Base-by-base conservation (phyloP, 2,113 vertebrate genomes). In the Raja brachyura region DNA sequence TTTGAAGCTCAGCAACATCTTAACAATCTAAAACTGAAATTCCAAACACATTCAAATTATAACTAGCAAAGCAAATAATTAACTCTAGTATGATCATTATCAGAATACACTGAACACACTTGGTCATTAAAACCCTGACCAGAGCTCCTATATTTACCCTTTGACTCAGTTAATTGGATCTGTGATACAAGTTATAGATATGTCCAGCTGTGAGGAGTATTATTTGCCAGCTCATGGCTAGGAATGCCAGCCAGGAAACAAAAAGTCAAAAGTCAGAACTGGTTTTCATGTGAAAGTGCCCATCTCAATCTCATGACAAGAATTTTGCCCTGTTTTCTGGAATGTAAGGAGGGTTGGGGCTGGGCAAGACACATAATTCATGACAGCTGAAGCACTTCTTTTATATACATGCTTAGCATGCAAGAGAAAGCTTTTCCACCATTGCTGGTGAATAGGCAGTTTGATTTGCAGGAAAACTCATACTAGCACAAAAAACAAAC, bases 341-440 rank as follows among this genome's bases (percentile, higher is more conserved):
- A 92, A 92, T 92, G 68, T 92, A 88, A 88, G 68, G 31, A 92
- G 63, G 3, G 88, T 90, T 13, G 31, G 31, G 63, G 90, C 5
- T 3, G 20, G 18, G 54, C 1, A 20, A 22, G 73, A 93, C 28
- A 59, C 5, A 68, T n/a, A 93, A 85, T 88, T 81, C 54, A n/a
- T 54, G 63, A 93, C 78, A 48, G 78, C 79, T 13, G 20, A 83
- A 93, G 78, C 79, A 93, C 81, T 93, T 66, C 28, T 48, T 79
- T 68, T 93, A 93, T 93, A 93, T 90, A 93, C 93, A 93, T 92
- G 83, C 85, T 93, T 75, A 92, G 93, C 93, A 92, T 90, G 93
- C 93, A 93, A 93, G 63, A 86, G 56, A 88, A 77, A 63, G 86
- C 70, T 78, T 63, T 74, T 93, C 73, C 93, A 93, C 85, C 93